phyloP scores from a whole-genome alignment of 2,888 invertebrate species.

The Synergus itoensis region DNA sequence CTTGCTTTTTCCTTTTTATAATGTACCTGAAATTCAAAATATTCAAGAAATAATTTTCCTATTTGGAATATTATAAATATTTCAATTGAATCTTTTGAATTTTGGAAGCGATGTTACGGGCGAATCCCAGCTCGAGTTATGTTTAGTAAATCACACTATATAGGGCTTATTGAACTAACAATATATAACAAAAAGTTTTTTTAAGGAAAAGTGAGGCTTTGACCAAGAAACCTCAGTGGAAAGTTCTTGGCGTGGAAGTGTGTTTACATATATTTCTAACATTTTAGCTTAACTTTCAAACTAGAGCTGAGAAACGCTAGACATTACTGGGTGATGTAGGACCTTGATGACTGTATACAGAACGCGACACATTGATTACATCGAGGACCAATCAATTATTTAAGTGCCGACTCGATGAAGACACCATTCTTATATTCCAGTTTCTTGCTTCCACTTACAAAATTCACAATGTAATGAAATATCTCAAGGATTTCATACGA shows the following conservation, averaged over 20 bases:
- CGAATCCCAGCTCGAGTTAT: not conserved
- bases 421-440: slow-evolving; percentile 53
- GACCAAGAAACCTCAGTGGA: not conserved
- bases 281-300: slow-evolving; percentile 4
- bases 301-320: not conserved
- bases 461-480: slow-evolving; percentile 46
- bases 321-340: not conserved
- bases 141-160: not conserved
- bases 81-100: not conserved
- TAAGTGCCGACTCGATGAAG: slow-evolving; percentile 64
- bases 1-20: not conserved
- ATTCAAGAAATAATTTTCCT: not conserved
- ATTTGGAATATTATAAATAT: not conserved
- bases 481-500: slow-evolving; percentile 14
- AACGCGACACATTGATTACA: slow-evolving; percentile 67
- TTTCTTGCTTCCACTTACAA: slow-evolving; percentile 52
- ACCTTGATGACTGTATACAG: slow-evolving; percentile 10
- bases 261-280: not conserved
- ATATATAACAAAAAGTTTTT: not conserved
- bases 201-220: not conserved
- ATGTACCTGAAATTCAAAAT: slow-evolving; percentile 10
- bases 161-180: not conserved
- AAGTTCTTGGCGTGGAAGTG: not conserved
- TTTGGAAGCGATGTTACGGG: not conserved
- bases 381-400: slow-evolving; percentile 69